Base-by-base conservation (phyloP, 1,140 invertebrate genomes). In the Pachypeltis micranthus region DNA sequence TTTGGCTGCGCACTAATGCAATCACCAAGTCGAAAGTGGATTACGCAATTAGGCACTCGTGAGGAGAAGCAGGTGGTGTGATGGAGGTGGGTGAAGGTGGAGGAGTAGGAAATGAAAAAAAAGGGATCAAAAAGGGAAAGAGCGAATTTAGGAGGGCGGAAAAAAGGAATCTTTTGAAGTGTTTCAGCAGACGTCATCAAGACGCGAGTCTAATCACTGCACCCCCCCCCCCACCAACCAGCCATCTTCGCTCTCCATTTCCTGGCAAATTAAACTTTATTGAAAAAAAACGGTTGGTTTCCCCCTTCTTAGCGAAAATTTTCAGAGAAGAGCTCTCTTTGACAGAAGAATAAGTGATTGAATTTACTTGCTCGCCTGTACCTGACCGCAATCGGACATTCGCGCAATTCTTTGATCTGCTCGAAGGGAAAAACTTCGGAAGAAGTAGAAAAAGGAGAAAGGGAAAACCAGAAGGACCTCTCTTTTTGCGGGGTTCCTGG, bases 271-370 rank as follows among this genome's bases (percentile, higher is more conserved):
- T 59, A 59, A 27, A 59, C 29, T 59, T 59, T 59, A 59, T 59
- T 59, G 57, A 59, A 56, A 56, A 62, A 29, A 63, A 62, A 23
- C 27, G 26, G 16, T n/a, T n/a, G n/a, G n/a, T n/a, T n/a, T n/a
- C n/a, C n/a, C n/a, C n/a, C n/a, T n/a, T n/a, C n/a, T n/a, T n/a
- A n/a, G n/a, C n/a, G n/a, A n/a, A n/a, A n/a, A n/a, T n/a, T n/a
- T n/a, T n/a, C n/a, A 21, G 21, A 51, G 47, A 51, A 21, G 21
- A 51, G 21, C 10, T n/a, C 47, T 21, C 47, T 51, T 51, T 51
- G 47, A 63, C 61, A 63, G 56, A 63, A 44, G 26, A 63, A 63
- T 21, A 63, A 63, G 51, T 63, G 61, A 63, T 63, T 63, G 47
- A 63, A 63, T 63, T 63, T 25, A 44, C 39, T 61, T 44, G 31